These are phyloP conservation scores for Apotomis betuletana DNA, from an alignment of 2,888 invertebrate genomes.

Conservation along the genomic window DNA sequence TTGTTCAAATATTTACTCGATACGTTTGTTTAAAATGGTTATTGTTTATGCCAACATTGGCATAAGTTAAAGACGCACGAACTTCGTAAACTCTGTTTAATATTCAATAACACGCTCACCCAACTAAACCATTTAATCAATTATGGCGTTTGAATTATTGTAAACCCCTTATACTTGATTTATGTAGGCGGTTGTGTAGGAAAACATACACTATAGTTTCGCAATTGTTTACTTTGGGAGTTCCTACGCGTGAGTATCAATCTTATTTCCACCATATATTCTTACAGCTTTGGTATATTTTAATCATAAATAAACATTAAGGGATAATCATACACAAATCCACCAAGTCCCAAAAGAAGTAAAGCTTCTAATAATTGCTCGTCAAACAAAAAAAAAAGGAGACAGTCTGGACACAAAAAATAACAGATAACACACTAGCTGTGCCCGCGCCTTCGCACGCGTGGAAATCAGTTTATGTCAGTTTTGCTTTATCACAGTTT, in stretches of 20 bases:
- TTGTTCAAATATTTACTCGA: not conserved
- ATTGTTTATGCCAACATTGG: not conserved
- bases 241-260: not conserved
- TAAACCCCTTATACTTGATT: constrained; percentile 26
- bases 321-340: too few relatives aligned
- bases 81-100: not conserved
- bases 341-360: too few relatives aligned
- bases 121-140: constrained; percentile 15
- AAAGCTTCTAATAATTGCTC: too few relatives aligned
- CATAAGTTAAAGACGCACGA: not conserved
- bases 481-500: too few relatives aligned
- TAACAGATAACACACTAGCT: too few relatives aligned
- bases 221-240: constrained; percentile 11
- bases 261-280: not conserved
- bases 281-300: too few relatives aligned
- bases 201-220: constrained; percentile 13
- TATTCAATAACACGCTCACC: constrained; percentile 16
- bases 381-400: too few relatives aligned
- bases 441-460: too few relatives aligned
- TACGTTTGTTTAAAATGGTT: not conserved
- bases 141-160: constrained; percentile 28
- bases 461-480: too few relatives aligned
- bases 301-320: too few relatives aligned
- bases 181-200: constrained; percentile 2
- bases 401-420: too few relatives aligned